Conservation (phyloP, 1,140 invertebrate species). For the Archivesica marissinica region DNA sequence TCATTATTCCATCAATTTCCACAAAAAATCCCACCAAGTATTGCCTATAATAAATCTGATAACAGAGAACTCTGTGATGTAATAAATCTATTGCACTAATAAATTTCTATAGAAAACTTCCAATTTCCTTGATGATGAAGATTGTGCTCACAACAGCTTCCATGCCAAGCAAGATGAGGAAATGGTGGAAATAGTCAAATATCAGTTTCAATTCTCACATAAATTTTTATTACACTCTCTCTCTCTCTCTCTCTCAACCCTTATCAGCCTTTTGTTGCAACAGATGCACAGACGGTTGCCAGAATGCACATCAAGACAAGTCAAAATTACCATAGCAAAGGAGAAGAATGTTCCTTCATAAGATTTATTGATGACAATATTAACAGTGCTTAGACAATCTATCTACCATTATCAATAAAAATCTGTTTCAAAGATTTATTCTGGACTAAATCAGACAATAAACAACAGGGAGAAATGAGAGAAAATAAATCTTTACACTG, state of each 20-base stretch:
- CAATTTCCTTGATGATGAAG: neutral
- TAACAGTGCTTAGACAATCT: too few species aligned
- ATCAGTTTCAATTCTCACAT: constrained; percentile 1
- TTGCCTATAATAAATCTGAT: constrained; percentile 33
- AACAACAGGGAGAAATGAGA: too few species aligned
- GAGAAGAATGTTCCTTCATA: constrained; percentile 3
- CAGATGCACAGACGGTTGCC: constrained; percentile 18
- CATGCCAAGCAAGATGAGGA: neutral
- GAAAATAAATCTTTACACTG: too few species aligned
- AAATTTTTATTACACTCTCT: neutral
- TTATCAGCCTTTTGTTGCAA: neutral
- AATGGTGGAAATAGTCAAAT: neutral
- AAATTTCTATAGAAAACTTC: constrained; percentile 18
- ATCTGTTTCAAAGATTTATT: too few species aligned
- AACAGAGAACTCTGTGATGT: constrained; percentile 4
- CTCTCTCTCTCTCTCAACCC: neutral
- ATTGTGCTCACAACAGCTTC: neutral
- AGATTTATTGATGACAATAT: constrained; percentile 28
- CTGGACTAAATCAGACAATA: too few species aligned
- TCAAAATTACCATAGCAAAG: neutral
- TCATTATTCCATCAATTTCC: constrained; percentile 43
- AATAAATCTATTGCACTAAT: constrained; percentile 35
- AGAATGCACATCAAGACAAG: constrained; percentile 6
- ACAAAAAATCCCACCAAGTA: constrained; percentile 3
- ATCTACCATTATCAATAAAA: too few species aligned